phyloP scores from a whole-genome alignment of 2,888 invertebrate genomes.

The Drosophila buzzatii region DNA sequence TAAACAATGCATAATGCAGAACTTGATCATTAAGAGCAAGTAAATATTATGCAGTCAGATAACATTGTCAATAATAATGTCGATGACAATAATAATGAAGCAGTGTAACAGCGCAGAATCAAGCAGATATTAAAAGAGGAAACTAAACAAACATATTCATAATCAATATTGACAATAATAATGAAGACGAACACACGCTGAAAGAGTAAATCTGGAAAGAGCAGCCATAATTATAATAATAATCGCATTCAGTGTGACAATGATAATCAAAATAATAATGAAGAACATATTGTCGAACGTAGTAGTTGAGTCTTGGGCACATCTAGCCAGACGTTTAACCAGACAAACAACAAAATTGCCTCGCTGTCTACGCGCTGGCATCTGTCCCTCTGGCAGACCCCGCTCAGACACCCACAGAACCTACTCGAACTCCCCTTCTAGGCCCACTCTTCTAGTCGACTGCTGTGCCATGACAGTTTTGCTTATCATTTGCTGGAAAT shows the following conservation, averaged over 20 bases:
- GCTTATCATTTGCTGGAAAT: slow-evolving; percentile 76
- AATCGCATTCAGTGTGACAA: neutral
- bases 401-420: neutral
- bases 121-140: neutral
- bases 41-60: neutral
- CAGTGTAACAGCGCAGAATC: neutral
- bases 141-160: slow-evolving; percentile 23
- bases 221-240: neutral
- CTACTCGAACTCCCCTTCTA: neutral
- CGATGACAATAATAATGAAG: neutral
- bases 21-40: neutral
- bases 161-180: slow-evolving; percentile 53
- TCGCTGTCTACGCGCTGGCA: slow-evolving; percentile 15
- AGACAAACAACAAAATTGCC: slow-evolving; percentile 42
- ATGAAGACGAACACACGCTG: neutral
- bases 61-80: neutral
- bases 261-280: slow-evolving; percentile 14
- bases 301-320: slow-evolving; percentile 44
- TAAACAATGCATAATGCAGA: neutral
- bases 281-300: slow-evolving; percentile 53
- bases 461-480: slow-evolving; percentile 69
- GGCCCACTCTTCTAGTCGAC: neutral
- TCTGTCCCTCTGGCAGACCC: neutral
- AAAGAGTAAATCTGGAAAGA: neutral
- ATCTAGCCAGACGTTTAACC: slow-evolving; percentile 64